phyloP scores from a whole-genome alignment of 1,140 invertebrate species.

The Stegodyphus mimosarum region DNA sequence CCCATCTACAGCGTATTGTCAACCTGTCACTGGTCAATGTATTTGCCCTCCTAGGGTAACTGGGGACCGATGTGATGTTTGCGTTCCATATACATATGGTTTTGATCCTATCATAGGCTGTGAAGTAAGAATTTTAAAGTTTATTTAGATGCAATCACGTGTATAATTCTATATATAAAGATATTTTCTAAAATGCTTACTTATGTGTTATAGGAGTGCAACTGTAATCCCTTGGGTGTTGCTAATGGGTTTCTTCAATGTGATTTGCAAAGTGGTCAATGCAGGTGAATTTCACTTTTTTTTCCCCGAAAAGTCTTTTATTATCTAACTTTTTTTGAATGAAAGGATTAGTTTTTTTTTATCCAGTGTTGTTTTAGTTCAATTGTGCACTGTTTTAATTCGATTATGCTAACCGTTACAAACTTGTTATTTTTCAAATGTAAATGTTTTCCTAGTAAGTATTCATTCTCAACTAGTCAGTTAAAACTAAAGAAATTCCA shows the following conservation, averaged over 20 bases:
- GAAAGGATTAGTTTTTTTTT: no score
- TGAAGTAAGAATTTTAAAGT: constrained; percentile 71
- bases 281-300: constrained; percentile 71
- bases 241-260: constrained; percentile 83
- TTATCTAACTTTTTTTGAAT: not conserved
- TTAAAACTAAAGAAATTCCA: no score
- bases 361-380: no score
- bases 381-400: no score
- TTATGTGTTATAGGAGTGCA: constrained; percentile 76
- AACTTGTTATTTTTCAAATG: no score
- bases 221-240: constrained; percentile 87
- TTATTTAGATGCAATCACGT: not conserved
- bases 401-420: no score
- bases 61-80: constrained; percentile 88
- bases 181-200: not conserved
- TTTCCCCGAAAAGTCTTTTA: constrained; percentile 65
- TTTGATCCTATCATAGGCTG: constrained; percentile 96
- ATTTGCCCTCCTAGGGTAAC: constrained; percentile 75
- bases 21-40: constrained; percentile 67
- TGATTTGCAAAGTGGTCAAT: constrained; percentile 85
- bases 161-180: not conserved
- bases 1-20: constrained; percentile 83
- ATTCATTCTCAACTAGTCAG: no score
- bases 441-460: no score
- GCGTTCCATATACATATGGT: constrained; percentile 89